These are phyloP conservation scores for Nephrotoma flavescens DNA, from an alignment of 2,888 invertebrate species.

Conservation along the genomic window DNA sequence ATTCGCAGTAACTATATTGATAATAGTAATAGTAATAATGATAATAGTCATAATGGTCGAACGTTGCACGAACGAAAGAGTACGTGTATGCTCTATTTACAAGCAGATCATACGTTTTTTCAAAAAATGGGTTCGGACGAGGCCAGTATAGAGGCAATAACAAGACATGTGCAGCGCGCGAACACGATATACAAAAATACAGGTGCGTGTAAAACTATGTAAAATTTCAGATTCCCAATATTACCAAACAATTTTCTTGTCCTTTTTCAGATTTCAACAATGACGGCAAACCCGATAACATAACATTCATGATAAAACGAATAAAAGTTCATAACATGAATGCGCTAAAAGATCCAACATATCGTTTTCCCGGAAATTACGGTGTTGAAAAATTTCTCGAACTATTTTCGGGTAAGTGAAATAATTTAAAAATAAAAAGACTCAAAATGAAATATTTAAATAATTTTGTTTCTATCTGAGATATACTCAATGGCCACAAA, in stretches of 20 bases:
- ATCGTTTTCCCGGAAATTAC: constrained; percentile 87
- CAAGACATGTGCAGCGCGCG: constrained; percentile 84
- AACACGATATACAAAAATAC: constrained; percentile 78
- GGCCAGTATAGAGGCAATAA: constrained; percentile 90
- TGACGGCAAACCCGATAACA: constrained; percentile 81
- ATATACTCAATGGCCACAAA: background rate
- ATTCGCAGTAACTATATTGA: constrained; percentile 11
- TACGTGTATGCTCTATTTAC: constrained; percentile 88
- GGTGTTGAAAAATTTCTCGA: constrained; percentile 98
- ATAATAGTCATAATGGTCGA: constrained; percentile 23
- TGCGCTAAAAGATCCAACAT: constrained; percentile 69
- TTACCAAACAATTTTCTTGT: constrained; percentile 6
- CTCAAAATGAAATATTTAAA: background rate
- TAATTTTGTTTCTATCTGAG: background rate
- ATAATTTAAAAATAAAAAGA: background rate
- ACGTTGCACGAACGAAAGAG: constrained; percentile 58
- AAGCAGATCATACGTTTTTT: constrained; percentile 93
- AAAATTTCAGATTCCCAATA: background rate
- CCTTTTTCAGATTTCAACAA: constrained; percentile 72
- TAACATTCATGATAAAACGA: constrained; percentile 90
- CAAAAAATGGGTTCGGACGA: constrained; percentile 88
- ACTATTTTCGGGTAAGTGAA: constrained; percentile 73
- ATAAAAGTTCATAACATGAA: constrained; percentile 85
- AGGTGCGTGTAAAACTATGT: constrained; percentile 36
- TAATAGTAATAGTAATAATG: constrained; percentile 13